These are phyloP conservation scores for Rhabdophis nuchalis DNA, from an alignment of 2,797 vertebrate genomes.

Conservation along the genomic window DNA sequence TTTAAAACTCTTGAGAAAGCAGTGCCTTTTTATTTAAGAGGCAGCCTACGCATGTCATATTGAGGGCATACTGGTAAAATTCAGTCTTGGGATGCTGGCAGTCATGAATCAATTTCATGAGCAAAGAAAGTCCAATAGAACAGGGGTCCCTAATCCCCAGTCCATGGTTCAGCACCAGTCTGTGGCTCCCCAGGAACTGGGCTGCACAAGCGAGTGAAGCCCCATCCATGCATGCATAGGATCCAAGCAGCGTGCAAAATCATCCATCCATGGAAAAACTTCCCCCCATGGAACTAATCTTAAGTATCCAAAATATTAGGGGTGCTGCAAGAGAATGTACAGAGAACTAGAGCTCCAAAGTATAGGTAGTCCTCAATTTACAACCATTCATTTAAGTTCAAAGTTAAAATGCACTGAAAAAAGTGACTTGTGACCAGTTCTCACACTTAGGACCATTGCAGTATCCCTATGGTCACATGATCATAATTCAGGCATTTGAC, in stretches of 20 bases:
- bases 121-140: neutral
- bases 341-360: neutral
- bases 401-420: neutral
- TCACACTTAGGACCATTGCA: neutral
- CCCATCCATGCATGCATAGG: neutral
- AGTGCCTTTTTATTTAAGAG: constrained; percentile 58
- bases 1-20: constrained; percentile 54
- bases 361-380: no score
- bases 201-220: neutral
- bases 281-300: neutral
- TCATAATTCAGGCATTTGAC: neutral
- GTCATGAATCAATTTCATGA: neutral
- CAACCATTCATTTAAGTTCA: no score
- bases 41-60: constrained; percentile 24
- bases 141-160: neutral
- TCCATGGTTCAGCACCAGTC: neutral
- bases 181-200: fast-evolving
- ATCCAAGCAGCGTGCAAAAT: neutral
- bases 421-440: neutral
- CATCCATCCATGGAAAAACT: neutral
- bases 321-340: neutral
- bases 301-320: neutral
- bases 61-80: neutral
- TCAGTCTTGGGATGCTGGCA: neutral
- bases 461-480: neutral